Evolutionary conservation across 1,140 invertebrate genomes (phyloP).

Genomic region (Drosophila melanogaster): DNA sequence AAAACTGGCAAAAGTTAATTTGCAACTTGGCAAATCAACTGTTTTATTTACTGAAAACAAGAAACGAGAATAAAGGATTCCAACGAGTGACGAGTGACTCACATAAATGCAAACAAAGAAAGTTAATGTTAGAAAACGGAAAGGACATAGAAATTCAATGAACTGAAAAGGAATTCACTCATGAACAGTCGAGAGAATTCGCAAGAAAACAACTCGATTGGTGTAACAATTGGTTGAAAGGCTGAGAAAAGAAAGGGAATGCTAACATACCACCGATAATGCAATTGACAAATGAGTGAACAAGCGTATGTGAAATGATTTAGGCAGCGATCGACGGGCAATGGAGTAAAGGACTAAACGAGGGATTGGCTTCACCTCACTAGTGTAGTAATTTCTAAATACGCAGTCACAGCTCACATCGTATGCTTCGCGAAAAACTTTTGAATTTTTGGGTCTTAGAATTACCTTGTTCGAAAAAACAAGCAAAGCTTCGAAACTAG

Average conservation of each 20-base stretch:
- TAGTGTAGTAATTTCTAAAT: not conserved
- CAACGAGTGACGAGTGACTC: not conserved
- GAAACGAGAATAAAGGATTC: not conserved
- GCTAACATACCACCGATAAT: slow-evolving; percentile 4
- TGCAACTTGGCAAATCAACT: not conserved
- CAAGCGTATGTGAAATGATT: not conserved
- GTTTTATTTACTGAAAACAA: not conserved
- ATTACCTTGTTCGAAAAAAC: slow-evolving; percentile 19
- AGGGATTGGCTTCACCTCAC: not conserved
- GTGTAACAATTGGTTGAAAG: not conserved
- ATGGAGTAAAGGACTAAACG: no score
- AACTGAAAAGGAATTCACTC: slow-evolving; percentile 3
- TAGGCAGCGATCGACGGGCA: not conserved
- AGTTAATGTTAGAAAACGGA: not conserved
- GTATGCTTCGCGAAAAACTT: not conserved
- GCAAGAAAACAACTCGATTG: not conserved
- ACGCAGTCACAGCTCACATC: not conserved
- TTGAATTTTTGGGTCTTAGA: not conserved
- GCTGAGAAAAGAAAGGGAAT: not conserved
- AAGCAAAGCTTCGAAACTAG: not conserved
- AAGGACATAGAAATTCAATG: not conserved
- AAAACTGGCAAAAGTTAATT: not conserved
- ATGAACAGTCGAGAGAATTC: not conserved
- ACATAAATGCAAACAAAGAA: not conserved
- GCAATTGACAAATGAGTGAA: slow-evolving; percentile 6